Base-by-base conservation (phyloP, 2,113 vertebrate genomes). In the Climacteris rufus region DNA sequence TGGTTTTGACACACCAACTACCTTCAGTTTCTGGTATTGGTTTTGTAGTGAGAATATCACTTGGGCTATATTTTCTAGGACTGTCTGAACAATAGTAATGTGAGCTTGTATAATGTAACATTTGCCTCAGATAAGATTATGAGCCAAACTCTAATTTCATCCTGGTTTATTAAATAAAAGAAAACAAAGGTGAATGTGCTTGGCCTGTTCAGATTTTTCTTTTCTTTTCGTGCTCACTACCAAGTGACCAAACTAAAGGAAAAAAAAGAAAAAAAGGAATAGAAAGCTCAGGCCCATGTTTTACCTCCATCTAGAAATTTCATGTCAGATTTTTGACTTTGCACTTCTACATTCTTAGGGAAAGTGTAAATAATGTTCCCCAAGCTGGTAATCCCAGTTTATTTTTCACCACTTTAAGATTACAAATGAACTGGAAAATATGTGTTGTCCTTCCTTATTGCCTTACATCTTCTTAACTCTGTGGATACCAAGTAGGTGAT, bases 391-490 rank as follows among this genome's bases (percentile, higher is more conserved):
- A 74, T 60, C 16, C 33, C 40, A 45, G 3, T 2, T 57, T 52
- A 25, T 71, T 94, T 63, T 83, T 80, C 13, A 37, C 50, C 25
- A 33, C 24, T 1, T 76, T 13, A 71, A 31, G 49, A 74, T 88
- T 81, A 63, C 23, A 69, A 45, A 59, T 50, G 33, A 31, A 40
- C 7, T 1, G 1, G 21, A 28, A 87, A 71, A 63, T n/a, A 1
- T 37, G 1, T 39, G 15, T 11, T 75, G 33, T 63, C n/a, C 11
- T 76, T 76, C 75, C 42, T 68, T 4, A 0, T 56, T 0, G 1
- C 13, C 18, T 94, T 60, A 20, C 10, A 45, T 45, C 25, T 85
- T 80, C 30, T 49, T 66, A 70, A 14, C 21, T 94, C 75, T 80
- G 47, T 35, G n/a, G 27, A 15, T 71, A 15, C 13, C 10, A n/a